These are phyloP conservation scores for Sussaba pulchella DNA, from an alignment of 2,888 invertebrate genomes.

Conservation along the genomic window DNA sequence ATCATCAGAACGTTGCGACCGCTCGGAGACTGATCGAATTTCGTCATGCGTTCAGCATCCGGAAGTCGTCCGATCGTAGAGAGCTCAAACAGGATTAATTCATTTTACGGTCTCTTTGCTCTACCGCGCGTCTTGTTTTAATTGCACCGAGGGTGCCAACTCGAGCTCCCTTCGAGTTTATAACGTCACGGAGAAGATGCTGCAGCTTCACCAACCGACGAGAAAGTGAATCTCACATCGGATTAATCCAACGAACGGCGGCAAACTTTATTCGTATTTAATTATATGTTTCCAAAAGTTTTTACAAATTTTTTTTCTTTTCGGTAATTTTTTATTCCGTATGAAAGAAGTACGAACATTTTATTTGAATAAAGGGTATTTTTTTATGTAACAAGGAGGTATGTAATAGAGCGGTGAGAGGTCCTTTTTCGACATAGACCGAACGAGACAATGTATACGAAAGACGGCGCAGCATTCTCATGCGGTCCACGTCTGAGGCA, in stretches of 20 bases:
- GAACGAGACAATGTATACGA: neutral
- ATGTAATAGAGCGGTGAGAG: neutral
- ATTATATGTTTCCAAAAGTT: neutral
- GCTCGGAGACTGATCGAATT: no score
- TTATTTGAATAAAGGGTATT: neutral
- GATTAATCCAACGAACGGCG: slow-evolving; percentile 7
- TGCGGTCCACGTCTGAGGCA: slow-evolving; percentile 2
- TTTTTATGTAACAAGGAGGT: neutral
- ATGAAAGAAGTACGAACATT: no score
- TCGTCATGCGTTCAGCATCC: no score
- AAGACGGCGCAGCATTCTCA: neutral
- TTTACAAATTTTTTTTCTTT: neutral
- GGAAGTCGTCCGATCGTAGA: slow-evolving; percentile 16
- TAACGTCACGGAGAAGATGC: neutral
- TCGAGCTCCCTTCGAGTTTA: slow-evolving; percentile 5
- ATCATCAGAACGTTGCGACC: no score
- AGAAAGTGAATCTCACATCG: neutral
- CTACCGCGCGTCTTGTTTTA: slow-evolving; percentile 8
- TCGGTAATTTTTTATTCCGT: neutral
- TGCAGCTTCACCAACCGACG: neutral
- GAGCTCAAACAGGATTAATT: slow-evolving; percentile 53
- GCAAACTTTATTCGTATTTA: neutral
- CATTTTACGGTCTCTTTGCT: slow-evolving; percentile 36
- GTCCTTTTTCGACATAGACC: slow-evolving; percentile 9
- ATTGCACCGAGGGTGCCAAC: slow-evolving; percentile 24